phyloP scores from a whole-genome alignment of 2,113 vertebrate genomes.

The Neofelis nebulosa region DNA sequence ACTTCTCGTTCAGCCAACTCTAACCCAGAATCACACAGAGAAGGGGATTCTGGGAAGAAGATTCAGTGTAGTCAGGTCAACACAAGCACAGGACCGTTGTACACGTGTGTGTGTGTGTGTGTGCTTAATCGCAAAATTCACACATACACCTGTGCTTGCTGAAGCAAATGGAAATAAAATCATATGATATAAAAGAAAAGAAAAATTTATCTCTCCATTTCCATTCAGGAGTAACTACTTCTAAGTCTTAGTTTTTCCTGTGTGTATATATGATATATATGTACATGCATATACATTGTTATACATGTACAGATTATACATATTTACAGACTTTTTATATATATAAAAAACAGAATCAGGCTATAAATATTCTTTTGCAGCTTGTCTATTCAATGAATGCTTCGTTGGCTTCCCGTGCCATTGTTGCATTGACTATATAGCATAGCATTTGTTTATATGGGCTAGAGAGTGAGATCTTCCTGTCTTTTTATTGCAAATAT shows the following conservation, averaged over 20 bases:
- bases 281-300: not conserved
- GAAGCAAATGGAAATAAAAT: conserved; percentile 12
- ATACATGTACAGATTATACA: not conserved
- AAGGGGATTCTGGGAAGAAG: not conserved
- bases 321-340: not conserved
- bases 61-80: not conserved
- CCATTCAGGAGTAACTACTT: not conserved
- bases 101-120: not conserved
- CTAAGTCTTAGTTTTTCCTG: not conserved
- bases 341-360: not conserved
- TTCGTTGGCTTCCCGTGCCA: not conserved
- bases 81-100: not conserved
- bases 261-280: not conserved
- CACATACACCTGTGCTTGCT: not conserved
- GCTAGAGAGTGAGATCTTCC: not conserved
- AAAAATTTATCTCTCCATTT: not conserved
- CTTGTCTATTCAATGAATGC: not conserved
- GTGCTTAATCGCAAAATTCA: not conserved
- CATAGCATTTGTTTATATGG: not conserved
- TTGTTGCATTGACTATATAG: not conserved
- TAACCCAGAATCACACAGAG: not conserved
- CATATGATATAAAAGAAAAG: not conserved
- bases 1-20: not conserved
- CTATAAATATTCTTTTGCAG: not conserved
- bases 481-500: not conserved